Percentiles rank a stretch among this genome's conserved stretches.
Evolutionary conservation across 2,113 vertebrate genomes (phyloP).

Genomic region (Neofelis nebulosa): DNA sequence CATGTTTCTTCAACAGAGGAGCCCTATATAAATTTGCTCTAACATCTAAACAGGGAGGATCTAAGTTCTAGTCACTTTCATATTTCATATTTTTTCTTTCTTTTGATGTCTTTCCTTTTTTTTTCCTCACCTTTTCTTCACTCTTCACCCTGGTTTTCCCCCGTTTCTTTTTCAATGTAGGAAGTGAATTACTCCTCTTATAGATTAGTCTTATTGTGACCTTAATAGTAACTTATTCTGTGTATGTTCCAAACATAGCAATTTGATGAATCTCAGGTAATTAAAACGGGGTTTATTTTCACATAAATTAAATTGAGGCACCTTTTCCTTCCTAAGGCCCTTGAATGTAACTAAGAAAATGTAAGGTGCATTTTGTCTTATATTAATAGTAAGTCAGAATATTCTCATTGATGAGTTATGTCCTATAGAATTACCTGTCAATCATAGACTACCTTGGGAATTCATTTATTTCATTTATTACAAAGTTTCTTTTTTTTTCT

Average conservation of each 20-base stretch:
- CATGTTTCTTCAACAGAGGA: not conserved
- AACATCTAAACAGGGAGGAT: not conserved
- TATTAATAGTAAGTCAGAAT: not conserved
- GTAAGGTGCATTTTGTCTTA: not conserved
- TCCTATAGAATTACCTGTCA: not conserved
- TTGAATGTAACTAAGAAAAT: slow-evolving; percentile 16
- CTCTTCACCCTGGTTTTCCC: not conserved
- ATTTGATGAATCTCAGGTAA: not conserved
- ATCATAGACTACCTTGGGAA: not conserved
- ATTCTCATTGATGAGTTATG: not conserved
- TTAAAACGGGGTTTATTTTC: slow-evolving; percentile 20
- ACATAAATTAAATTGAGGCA: not conserved
- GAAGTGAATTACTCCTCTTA: not conserved
- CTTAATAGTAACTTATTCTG: slow-evolving; percentile 13
- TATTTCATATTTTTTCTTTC: not conserved
- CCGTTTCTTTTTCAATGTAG: not conserved
- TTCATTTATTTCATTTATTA: not conserved
- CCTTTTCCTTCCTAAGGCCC: not conserved
- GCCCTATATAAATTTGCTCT: not conserved
- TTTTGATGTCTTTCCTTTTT: not conserved
- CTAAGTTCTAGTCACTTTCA: not conserved
- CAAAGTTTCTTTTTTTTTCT: too few relatives aligned
- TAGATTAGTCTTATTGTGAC: not conserved
- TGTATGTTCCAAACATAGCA: not conserved
- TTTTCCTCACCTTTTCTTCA: not conserved